A percentile compares a stretch with the other conserved stretches of the same genome.
These are phyloP conservation scores for Sebastes matsubarae DNA, from an alignment of 2,797 vertebrate genomes.

Conservation along the genomic window DNA sequence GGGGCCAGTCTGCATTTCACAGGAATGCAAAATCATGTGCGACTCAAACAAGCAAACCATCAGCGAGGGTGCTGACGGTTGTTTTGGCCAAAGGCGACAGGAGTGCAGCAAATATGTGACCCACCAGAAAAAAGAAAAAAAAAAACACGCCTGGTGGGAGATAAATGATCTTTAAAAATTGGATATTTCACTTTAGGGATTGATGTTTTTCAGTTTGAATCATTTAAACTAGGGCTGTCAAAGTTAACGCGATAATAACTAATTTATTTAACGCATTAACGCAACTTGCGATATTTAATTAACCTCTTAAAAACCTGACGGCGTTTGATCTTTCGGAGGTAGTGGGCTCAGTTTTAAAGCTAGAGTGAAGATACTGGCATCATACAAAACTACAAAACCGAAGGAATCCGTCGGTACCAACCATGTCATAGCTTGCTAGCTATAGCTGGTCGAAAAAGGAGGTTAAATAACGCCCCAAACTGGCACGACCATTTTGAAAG, in stretches of 20 bases:
- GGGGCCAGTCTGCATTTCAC: slow-evolving; percentile 66
- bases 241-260: background rate
- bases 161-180: slow-evolving; percentile 40
- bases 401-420: background rate
- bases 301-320: too few relatives aligned
- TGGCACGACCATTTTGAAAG: too few relatives aligned
- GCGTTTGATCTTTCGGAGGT: too few relatives aligned
- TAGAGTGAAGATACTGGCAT: background rate
- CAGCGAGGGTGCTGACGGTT: slow-evolving; percentile 51
- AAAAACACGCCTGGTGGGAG: slow-evolving; percentile 15
- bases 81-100: slow-evolving; percentile 74
- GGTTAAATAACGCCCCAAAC: too few relatives aligned
- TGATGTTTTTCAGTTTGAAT: slow-evolving; percentile 11
- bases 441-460: rapidly evolving
- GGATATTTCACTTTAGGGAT: slow-evolving; percentile 16
- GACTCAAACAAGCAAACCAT: slow-evolving; percentile 58
- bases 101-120: slow-evolving; percentile 60
- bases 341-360: too few relatives aligned
- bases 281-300: too few relatives aligned
- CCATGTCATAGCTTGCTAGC: background rate
- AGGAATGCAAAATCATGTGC: slow-evolving; percentile 67
- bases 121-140: background rate
- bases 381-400: rapidly evolving
- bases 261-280: too few relatives aligned
- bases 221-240: background rate